phyloP scores from a whole-genome alignment of 2,888 invertebrate species.

The Vesta saturnalis region DNA sequence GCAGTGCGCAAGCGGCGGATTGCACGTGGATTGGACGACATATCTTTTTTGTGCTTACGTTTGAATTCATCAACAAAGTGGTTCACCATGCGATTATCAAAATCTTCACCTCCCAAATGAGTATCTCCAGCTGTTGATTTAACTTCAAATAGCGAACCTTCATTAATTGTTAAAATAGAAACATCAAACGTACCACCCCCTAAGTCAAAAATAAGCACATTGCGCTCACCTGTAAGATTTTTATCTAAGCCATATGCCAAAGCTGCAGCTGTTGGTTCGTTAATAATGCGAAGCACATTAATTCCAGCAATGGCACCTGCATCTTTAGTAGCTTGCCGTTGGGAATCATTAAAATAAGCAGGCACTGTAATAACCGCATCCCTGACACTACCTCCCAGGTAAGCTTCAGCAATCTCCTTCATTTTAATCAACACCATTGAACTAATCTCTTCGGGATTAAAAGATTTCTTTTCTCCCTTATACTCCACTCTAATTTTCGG shows the following conservation, averaged over 20 bases:
- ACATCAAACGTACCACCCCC: constrained; percentile 81
- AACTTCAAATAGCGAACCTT: constrained; percentile 80
- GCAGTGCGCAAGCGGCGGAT: constrained; percentile 64
- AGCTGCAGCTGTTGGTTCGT: constrained; percentile 82
- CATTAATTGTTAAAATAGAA: constrained; percentile 84
- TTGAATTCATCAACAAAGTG: constrained; percentile 70
- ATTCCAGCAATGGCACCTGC: constrained; percentile 79
- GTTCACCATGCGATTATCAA: constrained; percentile 67
- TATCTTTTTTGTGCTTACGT: constrained; percentile 63
- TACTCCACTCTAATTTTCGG: constrained; percentile 76
- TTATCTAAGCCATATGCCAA: constrained; percentile 78
- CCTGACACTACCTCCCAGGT: constrained; percentile 70
- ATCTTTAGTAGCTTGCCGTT: constrained; percentile 83
- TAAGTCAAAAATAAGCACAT: constrained; percentile 73
- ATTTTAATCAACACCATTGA: constrained; percentile 73
- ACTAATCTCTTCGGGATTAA: constrained; percentile 76
- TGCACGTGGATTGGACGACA: constrained; percentile 61
- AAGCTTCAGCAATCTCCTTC: constrained; percentile 78
- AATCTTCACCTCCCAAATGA: constrained; percentile 82
- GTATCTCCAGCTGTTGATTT: constrained; percentile 87
- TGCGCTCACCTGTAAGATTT: constrained; percentile 71
- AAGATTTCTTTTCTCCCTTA: constrained; percentile 71
- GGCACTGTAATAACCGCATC: constrained; percentile 85
- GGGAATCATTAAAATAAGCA: constrained; percentile 76
- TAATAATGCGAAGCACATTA: constrained; percentile 84